These are phyloP conservation scores for Agonum fuliginosum DNA, from an alignment of 2,888 invertebrate species.

Conservation along the genomic window DNA sequence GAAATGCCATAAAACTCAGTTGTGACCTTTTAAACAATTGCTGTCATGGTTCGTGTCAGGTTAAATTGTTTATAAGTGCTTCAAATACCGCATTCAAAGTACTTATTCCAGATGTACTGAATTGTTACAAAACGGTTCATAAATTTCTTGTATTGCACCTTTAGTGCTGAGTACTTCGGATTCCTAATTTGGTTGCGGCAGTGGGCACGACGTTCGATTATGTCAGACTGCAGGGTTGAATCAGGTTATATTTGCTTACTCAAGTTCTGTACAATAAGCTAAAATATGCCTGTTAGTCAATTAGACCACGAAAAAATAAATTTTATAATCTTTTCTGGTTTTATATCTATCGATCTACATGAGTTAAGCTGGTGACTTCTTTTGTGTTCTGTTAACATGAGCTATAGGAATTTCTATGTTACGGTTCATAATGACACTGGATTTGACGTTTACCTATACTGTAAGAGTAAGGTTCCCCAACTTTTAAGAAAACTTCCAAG, in stretches of 20 bases:
- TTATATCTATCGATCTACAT: no score
- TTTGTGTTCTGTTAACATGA: no score
- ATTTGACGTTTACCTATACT: no score
- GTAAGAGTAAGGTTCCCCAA: no score
- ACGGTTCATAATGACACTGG: no score
- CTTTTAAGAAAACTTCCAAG: no score
- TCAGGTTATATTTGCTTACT: background rate
- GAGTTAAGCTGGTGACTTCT: no score
- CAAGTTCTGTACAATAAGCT: no score
- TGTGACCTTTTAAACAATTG: slow-evolving; percentile 35
- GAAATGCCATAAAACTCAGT: slow-evolving; percentile 27
- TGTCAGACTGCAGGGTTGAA: background rate
- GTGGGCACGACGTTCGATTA: background rate
- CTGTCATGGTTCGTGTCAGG: slow-evolving; percentile 7
- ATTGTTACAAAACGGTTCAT: slow-evolving; percentile 21
- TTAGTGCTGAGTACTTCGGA: background rate
- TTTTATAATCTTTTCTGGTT: no score
- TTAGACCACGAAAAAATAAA: no score
- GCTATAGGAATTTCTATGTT: no score
- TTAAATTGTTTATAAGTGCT: slow-evolving; percentile 22
- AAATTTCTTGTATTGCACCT: slow-evolving; percentile 16
- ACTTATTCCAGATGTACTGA: slow-evolving; percentile 24
- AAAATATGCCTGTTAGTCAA: no score
- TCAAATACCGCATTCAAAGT: slow-evolving; percentile 12
- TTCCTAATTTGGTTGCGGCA: slow-evolving; percentile 13